Conservation (phyloP, 1,140 invertebrate species). For the Macrocentrus cingulum region DNA sequence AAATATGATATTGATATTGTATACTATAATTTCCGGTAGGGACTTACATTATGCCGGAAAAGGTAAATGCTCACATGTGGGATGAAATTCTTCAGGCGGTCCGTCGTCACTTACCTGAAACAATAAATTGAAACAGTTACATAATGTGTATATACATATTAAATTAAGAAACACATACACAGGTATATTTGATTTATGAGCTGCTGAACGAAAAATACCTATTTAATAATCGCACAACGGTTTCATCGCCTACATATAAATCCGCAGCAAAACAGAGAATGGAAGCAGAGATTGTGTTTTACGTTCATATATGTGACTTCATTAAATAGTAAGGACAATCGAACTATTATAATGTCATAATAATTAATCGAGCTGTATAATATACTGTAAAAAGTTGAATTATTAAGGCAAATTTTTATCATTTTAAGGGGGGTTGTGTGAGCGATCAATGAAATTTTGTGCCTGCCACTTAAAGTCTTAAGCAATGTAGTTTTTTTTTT, state of each 20-base stretch:
- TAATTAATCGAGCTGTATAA: no score
- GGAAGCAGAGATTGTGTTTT: neutral
- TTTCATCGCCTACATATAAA: conserved; percentile 6
- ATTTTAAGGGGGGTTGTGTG: no score
- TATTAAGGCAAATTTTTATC: no score
- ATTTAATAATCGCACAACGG: conserved; percentile 9
- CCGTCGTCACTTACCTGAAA: conserved; percentile 60
- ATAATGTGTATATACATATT: conserved; percentile 51
- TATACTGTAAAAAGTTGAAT: no score
- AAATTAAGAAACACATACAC: conserved; percentile 37
- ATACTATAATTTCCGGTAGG: conserved; percentile 35
- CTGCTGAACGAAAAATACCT: conserved; percentile 26
- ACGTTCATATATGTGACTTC: no score
- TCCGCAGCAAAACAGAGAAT: neutral
- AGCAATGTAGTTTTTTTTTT: no score
- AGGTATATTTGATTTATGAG: conserved; percentile 48
- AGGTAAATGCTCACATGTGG: conserved; percentile 46
- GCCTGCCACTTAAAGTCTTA: no score
- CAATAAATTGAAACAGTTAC: conserved; percentile 60
- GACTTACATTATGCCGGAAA: conserved; percentile 55
- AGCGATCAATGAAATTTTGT: no score
- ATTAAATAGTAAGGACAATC: no score
- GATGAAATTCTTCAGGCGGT: conserved; percentile 45
- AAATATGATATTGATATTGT: conserved; percentile 8
- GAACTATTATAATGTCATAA: no score